Evolutionary conservation across 92 coral and sea anemone species (phyloP).

Genomic region (Heliopora coerulea): DNA sequence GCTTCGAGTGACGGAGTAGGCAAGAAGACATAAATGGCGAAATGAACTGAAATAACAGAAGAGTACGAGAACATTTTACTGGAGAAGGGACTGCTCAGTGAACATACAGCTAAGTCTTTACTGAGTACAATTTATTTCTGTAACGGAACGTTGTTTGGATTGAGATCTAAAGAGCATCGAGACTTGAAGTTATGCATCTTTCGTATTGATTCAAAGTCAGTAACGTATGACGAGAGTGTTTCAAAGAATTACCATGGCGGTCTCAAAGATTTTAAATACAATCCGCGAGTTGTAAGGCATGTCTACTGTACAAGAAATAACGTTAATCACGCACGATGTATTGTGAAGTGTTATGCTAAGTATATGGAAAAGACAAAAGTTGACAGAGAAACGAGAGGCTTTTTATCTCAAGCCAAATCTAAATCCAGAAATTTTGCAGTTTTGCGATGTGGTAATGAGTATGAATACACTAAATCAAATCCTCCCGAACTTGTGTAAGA

Average conservation of each 20-base stretch:
- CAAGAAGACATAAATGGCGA: conserved; percentile 1
- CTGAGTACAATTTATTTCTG: neutral
- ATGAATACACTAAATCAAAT: conserved; percentile 45
- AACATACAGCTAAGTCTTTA: conserved; percentile 19
- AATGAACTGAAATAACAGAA: neutral
- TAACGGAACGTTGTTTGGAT: conserved; percentile 11
- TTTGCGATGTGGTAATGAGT: conserved; percentile 34
- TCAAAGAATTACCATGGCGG: conserved; percentile 62
- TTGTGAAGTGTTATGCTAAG: conserved; percentile 51
- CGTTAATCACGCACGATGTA: conserved; percentile 42
- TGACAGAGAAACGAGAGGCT: conserved; percentile 31
- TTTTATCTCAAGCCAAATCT: conserved; percentile 56
- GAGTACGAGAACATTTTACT: neutral
- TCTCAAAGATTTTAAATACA: conserved; percentile 49
- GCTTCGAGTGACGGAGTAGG: conserved; percentile 1
- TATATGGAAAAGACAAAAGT: conserved; percentile 51
- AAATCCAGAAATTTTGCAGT: conserved; percentile 8
- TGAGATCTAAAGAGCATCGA: conserved; percentile 5
- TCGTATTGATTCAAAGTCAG: neutral
- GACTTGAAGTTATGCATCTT: neutral
- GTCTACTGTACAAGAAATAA: conserved; percentile 18
- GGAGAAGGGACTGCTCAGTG: neutral
- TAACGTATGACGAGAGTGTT: conserved; percentile 47
- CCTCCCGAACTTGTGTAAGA: conserved; percentile 40
- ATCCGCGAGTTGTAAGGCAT: conserved; percentile 52